phyloP scores from a whole-genome alignment of 2,113 vertebrate species.

The Harpagus bidentatus region DNA sequence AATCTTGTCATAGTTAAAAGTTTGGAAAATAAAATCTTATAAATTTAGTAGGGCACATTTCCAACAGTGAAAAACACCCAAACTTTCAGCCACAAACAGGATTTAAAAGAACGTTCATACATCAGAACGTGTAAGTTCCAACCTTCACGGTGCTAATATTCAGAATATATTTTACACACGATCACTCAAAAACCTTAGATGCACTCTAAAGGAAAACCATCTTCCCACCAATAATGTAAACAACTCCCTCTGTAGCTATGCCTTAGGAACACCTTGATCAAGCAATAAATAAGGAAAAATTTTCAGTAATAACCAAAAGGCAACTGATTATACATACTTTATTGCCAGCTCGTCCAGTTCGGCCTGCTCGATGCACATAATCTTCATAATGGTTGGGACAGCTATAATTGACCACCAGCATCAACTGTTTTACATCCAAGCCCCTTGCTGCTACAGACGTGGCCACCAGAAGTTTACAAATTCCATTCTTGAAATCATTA shows the following conservation, averaged over 20 bases:
- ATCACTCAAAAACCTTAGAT: neutral
- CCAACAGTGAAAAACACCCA: neutral
- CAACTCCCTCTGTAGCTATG: neutral
- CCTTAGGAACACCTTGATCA: neutral
- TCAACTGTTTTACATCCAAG: conserved; percentile 94
- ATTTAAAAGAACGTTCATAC: neutral
- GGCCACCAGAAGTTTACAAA: conserved; percentile 94
- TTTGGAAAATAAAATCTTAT: neutral
- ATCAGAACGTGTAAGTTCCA: neutral
- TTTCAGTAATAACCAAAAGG: neutral
- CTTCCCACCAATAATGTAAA: neutral
- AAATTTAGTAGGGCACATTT: neutral
- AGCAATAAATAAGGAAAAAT: neutral
- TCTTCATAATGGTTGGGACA: conserved; percentile 99
- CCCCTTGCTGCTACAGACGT: conserved; percentile 95
- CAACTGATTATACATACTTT: conserved; percentile 74
- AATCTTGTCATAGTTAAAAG: neutral
- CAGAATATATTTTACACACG: neutral
- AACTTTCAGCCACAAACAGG: neutral
- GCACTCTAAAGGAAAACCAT: neutral
- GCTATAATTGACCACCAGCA: conserved; percentile 95
- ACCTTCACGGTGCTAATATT: neutral
- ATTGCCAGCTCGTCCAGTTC: conserved; percentile 95
- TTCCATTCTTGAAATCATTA: conserved; percentile 96
- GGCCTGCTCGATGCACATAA: conserved; percentile 94